phyloP scores from a whole-genome alignment of 1,140 invertebrate genomes.

The Bacillus rossius region DNA sequence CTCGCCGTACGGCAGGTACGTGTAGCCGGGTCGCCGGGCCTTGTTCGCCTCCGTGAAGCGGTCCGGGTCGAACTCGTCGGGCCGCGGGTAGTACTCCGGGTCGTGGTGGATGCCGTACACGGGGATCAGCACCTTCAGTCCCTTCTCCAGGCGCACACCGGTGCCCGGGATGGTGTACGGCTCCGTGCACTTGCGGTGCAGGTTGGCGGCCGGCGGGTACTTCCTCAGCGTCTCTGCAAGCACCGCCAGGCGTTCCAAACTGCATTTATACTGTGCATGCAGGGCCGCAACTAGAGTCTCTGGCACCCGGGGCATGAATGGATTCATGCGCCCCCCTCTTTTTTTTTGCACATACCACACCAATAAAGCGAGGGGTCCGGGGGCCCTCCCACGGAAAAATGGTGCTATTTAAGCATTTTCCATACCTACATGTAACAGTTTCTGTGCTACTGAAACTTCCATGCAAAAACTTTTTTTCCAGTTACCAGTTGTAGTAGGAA shows the following conservation, averaged over 20 bases:
- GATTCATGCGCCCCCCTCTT: too few relatives aligned
- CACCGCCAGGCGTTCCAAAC: conserved; percentile 16
- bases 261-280: background rate
- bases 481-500: too few relatives aligned
- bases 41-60: conserved; percentile 30
- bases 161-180: conserved; percentile 29
- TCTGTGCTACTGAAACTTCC: too few relatives aligned
- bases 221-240: conserved; percentile 39
- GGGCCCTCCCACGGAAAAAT: too few relatives aligned
- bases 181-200: conserved; percentile 26
- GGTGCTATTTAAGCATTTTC: too few relatives aligned
- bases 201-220: conserved; percentile 33
- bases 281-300: too few relatives aligned
- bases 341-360: too few relatives aligned
- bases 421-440: too few relatives aligned
- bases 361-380: too few relatives aligned
- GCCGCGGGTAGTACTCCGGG: conserved; percentile 57
- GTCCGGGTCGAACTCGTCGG: conserved; percentile 54
- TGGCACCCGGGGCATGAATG: too few relatives aligned
- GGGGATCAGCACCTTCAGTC: conserved; percentile 49
- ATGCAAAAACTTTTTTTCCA: too few relatives aligned
- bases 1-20: conserved; percentile 33
- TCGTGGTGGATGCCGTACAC: conserved; percentile 61
- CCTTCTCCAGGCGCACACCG: conserved; percentile 23
- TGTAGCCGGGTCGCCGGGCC: conserved; percentile 13